These are phyloP conservation scores for Tapera naevia DNA, from an alignment of 2,797 vertebrate species.

Conservation along the genomic window DNA sequence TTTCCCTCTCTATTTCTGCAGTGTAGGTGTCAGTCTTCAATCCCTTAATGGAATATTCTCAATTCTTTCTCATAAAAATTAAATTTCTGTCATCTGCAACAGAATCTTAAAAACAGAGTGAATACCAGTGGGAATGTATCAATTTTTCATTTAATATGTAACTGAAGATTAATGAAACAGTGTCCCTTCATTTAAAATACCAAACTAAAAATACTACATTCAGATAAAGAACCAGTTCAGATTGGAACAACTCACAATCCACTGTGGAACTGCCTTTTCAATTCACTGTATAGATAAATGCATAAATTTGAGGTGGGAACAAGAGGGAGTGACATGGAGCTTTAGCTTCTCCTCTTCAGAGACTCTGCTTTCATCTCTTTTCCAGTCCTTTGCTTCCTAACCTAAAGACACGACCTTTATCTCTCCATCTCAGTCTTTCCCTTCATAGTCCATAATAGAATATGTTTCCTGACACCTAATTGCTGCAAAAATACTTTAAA, in stretches of 20 bases:
- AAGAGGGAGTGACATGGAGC: not conserved
- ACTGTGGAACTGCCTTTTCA: not conserved
- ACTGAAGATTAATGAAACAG: not conserved
- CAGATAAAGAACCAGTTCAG: not conserved
- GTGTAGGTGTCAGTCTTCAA: not conserved
- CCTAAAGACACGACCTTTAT: not conserved
- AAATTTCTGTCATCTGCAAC: not conserved
- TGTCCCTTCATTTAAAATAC: not conserved
- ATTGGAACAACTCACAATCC: not conserved
- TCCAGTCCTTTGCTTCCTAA: not conserved
- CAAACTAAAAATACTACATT: not conserved
- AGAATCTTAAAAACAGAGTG: not conserved
- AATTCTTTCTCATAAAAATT: not conserved
- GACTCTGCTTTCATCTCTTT: not conserved
- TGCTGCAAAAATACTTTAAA: not conserved
- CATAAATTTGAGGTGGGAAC: not conserved
- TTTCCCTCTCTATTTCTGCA: not conserved
- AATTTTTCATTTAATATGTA: not conserved
- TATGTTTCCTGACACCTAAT: not conserved
- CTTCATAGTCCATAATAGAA: not conserved
- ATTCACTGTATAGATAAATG: not conserved
- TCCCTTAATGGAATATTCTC: not conserved
- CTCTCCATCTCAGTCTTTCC: not conserved
- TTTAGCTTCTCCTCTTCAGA: not conserved
- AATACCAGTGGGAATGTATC: not conserved